Evolutionary conservation across 1,140 invertebrate genomes (phyloP).

Genomic region (Epicauta chinensis): DNA sequence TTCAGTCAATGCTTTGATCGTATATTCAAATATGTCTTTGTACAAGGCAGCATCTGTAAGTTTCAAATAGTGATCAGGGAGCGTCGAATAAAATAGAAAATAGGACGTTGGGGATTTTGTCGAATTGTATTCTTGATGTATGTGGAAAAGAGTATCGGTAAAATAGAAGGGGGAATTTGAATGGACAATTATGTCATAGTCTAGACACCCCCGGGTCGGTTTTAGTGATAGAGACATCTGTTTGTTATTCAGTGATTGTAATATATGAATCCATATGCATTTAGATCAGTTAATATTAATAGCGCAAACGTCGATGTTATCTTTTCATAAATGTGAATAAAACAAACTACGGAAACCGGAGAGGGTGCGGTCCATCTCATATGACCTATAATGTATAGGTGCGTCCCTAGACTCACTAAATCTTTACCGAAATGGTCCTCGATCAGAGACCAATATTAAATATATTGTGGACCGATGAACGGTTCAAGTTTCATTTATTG

Average conservation of each 20-base stretch:
- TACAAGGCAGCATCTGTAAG: conserved; percentile 22
- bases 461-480: conserved; percentile 10
- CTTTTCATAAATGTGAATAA: conserved; percentile 14
- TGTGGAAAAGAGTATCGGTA: conserved; percentile 1
- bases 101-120: conserved; percentile 8
- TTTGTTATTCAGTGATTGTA: conserved; percentile 15
- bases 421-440: conserved; percentile 1
- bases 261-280: conserved; percentile 10
- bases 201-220: no score
- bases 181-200: no score
- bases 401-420: conserved; percentile 3
- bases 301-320: conserved; percentile 11
- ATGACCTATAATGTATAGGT: conserved; percentile 11
- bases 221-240: background rate
- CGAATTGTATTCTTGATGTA: conserved; percentile 7
- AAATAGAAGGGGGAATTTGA: background rate
- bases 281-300: conserved; percentile 12
- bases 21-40: conserved; percentile 31
- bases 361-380: conserved; percentile 7
- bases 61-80: conserved; percentile 18
- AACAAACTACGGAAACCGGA: conserved; percentile 12
- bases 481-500: conserved; percentile 2
- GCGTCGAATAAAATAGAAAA: conserved; percentile 12
- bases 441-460: conserved; percentile 2
- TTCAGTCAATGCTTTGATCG: conserved; percentile 25